These are phyloP conservation scores for Macrosoma leucophasiata DNA, from an alignment of 2,888 invertebrate species.

Conservation along the genomic window DNA sequence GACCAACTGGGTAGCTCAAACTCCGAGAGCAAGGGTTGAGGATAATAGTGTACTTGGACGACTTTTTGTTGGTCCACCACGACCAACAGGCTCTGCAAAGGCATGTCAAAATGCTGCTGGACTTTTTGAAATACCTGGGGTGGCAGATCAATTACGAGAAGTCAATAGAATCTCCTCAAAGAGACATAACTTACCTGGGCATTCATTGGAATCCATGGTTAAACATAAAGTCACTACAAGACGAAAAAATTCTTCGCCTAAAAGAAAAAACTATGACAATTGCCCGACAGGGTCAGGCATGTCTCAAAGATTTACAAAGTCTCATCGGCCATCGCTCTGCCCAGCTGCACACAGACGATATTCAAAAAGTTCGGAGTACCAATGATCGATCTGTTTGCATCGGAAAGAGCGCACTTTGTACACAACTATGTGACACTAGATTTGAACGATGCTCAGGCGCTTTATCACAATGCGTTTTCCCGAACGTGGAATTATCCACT, in stretches of 20 bases:
- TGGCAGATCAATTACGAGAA: conserved; percentile 1
- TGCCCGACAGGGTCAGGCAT: background rate
- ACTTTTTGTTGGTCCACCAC: conserved; percentile 1
- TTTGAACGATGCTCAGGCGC: conserved; percentile 1
- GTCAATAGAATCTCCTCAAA: background rate
- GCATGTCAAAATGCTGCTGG: background rate
- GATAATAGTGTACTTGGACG: conserved; percentile 16
- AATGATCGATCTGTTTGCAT: conserved; percentile 23
- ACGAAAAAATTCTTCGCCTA: background rate
- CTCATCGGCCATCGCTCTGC: conserved; percentile 19
- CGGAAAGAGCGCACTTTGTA: conserved; percentile 16
- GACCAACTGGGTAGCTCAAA: conserved; percentile 26
- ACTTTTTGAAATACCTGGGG: background rate
- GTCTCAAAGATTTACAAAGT: conserved; percentile 4
- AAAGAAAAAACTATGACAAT: background rate
- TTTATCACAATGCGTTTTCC: conserved; percentile 8
- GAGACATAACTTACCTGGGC: no score
- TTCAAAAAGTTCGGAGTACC: conserved; percentile 23
- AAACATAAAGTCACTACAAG: background rate
- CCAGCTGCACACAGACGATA: conserved; percentile 7
- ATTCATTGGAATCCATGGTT: background rate
- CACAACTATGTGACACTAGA: conserved; percentile 9
- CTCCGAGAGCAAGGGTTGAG: conserved; percentile 4
- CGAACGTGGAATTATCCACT: conserved; percentile 16
- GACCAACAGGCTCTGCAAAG: background rate